Evolutionary conservation across 1,140 invertebrate species (phyloP).

Genomic region (Archivesica marissinica): DNA sequence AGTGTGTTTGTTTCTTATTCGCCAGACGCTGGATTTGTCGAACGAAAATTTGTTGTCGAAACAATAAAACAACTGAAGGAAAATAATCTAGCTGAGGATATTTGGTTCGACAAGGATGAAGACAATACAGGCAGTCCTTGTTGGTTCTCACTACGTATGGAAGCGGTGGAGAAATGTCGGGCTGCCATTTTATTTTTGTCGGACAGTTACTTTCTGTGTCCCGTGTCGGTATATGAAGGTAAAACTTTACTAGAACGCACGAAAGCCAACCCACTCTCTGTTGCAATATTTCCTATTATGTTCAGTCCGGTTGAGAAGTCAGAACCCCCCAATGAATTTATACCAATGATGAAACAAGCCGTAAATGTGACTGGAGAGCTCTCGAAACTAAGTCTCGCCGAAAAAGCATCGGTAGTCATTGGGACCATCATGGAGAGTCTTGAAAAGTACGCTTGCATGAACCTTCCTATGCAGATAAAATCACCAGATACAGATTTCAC

Average conservation of each 20-base stretch:
- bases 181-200: slow-evolving; percentile 81
- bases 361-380: slow-evolving; percentile 78
- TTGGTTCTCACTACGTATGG: slow-evolving; percentile 82
- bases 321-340: slow-evolving; percentile 77
- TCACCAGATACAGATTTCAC: slow-evolving; percentile 79
- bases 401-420: slow-evolving; percentile 82
- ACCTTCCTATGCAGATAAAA: slow-evolving; percentile 70
- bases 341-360: slow-evolving; percentile 67
- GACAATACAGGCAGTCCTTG: slow-evolving; percentile 80
- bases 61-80: slow-evolving; percentile 81
- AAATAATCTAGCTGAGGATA: slow-evolving; percentile 82
- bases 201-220: slow-evolving; percentile 81
- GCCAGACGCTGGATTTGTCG: slow-evolving; percentile 82
- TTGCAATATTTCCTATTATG: slow-evolving; percentile 79
- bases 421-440: slow-evolving; percentile 80
- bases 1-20: slow-evolving; percentile 82
- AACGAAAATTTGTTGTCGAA: slow-evolving; percentile 82
- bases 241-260: slow-evolving; percentile 80
- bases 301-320: slow-evolving; percentile 74
- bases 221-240: slow-evolving; percentile 82
- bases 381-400: slow-evolving; percentile 77
- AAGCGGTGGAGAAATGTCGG: slow-evolving; percentile 81
- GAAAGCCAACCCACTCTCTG: slow-evolving; percentile 67
- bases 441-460: slow-evolving; percentile 78
- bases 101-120: slow-evolving; percentile 84